These are phyloP conservation scores for Erpobdella octoculata DNA, from an alignment of 2,888 invertebrate genomes.

Conservation along the genomic window DNA sequence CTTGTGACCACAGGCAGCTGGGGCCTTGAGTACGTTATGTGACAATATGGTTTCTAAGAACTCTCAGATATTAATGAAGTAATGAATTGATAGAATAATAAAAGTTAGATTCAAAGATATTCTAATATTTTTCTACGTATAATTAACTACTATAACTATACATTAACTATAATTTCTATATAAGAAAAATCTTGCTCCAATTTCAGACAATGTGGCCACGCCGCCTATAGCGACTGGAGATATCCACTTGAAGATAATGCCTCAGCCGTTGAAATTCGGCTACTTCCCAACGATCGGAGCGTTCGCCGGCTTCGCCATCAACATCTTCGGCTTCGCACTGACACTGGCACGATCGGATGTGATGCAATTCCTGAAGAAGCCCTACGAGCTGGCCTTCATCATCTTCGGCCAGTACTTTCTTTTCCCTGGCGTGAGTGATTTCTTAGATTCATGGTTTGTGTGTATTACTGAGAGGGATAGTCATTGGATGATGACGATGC, in stretches of 20 bases:
- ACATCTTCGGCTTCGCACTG: constrained; percentile 24
- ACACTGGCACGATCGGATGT: neutral
- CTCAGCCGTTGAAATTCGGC: constrained; percentile 14
- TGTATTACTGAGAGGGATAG: too few relatives aligned
- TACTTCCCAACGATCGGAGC: constrained; percentile 5
- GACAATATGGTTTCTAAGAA: too few relatives aligned
- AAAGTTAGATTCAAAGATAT: neutral
- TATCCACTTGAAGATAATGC: neutral
- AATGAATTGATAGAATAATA: too few relatives aligned
- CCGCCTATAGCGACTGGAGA: neutral
- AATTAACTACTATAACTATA: neutral
- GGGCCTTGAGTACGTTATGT: too few relatives aligned
- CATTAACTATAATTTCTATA: neutral
- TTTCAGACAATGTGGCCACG: too few relatives aligned
- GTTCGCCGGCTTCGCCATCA: constrained; percentile 17
- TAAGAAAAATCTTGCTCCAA: neutral
- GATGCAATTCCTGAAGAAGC: constrained; percentile 4
- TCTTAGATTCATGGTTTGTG: too few relatives aligned
- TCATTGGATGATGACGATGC: too few relatives aligned
- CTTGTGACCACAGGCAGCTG: too few relatives aligned
- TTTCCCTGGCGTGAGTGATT: constrained; percentile 21
- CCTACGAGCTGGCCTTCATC: neutral
- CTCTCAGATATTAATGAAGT: too few relatives aligned
- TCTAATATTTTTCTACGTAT: neutral
- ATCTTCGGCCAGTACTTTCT: constrained; percentile 5